phyloP scores from a whole-genome alignment of 2,888 invertebrate species.

The Anoncus sp. region DNA sequence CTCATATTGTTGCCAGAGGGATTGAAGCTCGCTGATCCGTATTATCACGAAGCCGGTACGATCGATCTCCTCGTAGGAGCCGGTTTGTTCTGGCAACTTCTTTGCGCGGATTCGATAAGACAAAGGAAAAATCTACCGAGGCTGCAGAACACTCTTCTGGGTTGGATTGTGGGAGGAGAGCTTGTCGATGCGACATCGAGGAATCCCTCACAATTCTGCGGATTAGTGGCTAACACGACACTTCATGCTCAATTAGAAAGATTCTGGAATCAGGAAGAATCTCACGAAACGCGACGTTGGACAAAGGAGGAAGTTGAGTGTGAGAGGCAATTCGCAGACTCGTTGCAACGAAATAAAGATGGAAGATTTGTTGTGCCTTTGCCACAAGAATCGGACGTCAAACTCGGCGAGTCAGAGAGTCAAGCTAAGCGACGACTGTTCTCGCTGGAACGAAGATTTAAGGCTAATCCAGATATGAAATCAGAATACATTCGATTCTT shows the following conservation, averaged over 20 bases:
- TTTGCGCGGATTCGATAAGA: background rate
- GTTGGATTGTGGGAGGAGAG: constrained; percentile 52
- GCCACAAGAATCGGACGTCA: constrained; percentile 46
- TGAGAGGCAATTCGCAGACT: constrained; percentile 63
- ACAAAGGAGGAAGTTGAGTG: constrained; percentile 64
- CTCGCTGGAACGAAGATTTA: constrained; percentile 63
- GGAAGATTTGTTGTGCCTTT: constrained; percentile 63
- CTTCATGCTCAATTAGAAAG: constrained; percentile 54
- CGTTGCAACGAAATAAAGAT: constrained; percentile 44
- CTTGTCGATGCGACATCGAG: background rate
- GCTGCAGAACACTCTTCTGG: constrained; percentile 40
- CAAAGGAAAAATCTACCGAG: constrained; percentile 20
- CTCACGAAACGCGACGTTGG: constrained; percentile 11
- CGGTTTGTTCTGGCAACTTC: constrained; percentile 38
- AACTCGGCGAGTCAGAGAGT: constrained; percentile 63
- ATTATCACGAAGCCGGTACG: constrained; percentile 29
- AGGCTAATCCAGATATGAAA: background rate
- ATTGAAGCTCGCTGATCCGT: constrained; percentile 41
- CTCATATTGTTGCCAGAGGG: constrained; percentile 42
- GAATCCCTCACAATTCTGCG: constrained; percentile 1
- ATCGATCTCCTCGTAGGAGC: constrained; percentile 50
- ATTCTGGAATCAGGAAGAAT: constrained; percentile 70
- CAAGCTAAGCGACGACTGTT: constrained; percentile 62
- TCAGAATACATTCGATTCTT: constrained; percentile 63
- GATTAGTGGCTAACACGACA: constrained; percentile 28